Base-by-base conservation (phyloP, 2,113 vertebrate genomes). In the Esox niger region DNA sequence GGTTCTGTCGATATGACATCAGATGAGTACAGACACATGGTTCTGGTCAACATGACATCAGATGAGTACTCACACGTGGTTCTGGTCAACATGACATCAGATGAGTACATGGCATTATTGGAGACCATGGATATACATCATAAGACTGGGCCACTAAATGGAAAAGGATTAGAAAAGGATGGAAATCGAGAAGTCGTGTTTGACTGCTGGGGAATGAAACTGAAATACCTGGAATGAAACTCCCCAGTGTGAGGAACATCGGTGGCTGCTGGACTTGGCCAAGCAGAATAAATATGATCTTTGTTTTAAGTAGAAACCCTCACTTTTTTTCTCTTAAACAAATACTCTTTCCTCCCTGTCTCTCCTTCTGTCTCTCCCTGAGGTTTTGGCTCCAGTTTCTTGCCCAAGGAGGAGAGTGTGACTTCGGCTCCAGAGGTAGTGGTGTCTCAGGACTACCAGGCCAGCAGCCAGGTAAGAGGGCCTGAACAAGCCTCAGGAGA, bases 371-470 rank as follows among this genome's bases (percentile, higher is more conserved):
- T 79, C 74, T 81, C 68, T 47, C 71, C 69, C 31, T 74, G 78
- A 98, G 96, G 93, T 85, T 98, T 98, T 88, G 92, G 95, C 69
- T 98, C 96, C 78, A 95, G 93, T 84, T 98, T 98, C 84, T 93
- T 96, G 75, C 94, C 95, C 65, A 96, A 96, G 78, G 96, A 98
- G 80, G 95, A 97, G 86, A 96, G 95, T 54, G 56, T 94, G 57
- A 90, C 93, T 15, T 83, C 89, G 38, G 86, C 93, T 74, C 90
- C 93, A 71, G 93, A 94, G 87, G 91, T 89, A 71, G 89, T 91
- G 80, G 87, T 88, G 68, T 87, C 76, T 54, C 91, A 93, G 54
- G 91, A 93, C 55, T 94, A 95, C 84, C 94, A 95, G 87, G 91
- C 92, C 70, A 94, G 95, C 91, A 98, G 95, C 84, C 97, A 98